Evolutionary conservation across 1,140 invertebrate species (phyloP), one percentile per base, ranked within the genome.

Genomic region (Antheraea pernyi): DNA sequence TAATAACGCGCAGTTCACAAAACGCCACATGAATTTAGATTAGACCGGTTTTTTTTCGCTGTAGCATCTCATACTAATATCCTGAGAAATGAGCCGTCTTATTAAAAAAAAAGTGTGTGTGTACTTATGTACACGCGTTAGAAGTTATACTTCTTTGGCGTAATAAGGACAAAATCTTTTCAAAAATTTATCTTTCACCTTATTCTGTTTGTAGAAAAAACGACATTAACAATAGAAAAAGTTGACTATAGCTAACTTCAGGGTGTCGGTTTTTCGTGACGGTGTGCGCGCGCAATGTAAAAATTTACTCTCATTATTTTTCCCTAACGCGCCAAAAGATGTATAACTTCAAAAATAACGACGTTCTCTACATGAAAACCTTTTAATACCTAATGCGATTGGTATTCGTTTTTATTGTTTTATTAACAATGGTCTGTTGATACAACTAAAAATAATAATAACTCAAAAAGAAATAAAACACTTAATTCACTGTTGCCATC

Each of bases 401-500:
- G 60, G 3, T 11, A 36, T 61, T 61, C 6, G 11, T 61, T 71
- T 73, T 69, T 65, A 69, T 69, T 69, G n/a, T 61, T 19, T 63
- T 48, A 69, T 19, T 61, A 62, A 74, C 58, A 60, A 68, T 75
- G 73, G 67, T 73, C 77, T 73, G 74, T 78, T 86, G 89, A 89
- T 91, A 90, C 87, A 82, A 74, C 18, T 48, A 42, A 36, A 67
- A 67, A 67, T 67, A 59, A 65, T 65, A 53, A 48, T 65, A 16
- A 16, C 0, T 42, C 22, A 4, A 30, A 30, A 2, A 30, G 37
- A 82, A 84, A 70, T 78, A 89, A 89, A 89, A 88, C 84, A 81
- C 78, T 75, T 89, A 92, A 91, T 89, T 88, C 85, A 88, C 82
- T 85, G 84, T 91, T 85, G 89, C 84, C 86, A 89, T 81, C 81